Evolutionary conservation across 1,140 invertebrate genomes (phyloP), one percentile per base, ranked within the genome.

Genomic region (Diabrotica undecimpunctata): DNA sequence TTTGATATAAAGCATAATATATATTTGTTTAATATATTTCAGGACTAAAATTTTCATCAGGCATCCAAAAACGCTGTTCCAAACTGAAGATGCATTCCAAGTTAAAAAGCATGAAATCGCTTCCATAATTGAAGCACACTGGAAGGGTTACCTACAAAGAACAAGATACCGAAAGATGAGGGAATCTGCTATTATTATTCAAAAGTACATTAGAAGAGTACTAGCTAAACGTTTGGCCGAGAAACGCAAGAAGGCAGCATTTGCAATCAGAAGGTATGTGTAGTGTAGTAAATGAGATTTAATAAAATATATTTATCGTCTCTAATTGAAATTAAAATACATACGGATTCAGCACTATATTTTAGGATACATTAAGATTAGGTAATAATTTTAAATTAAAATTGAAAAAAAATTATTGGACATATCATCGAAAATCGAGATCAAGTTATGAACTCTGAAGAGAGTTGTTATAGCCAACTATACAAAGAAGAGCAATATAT

Each of bases 21-120:
- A 25, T 25, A 4, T 25, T 25, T 25, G 25, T 25, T 25, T 25
- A 25, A 25, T 35, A 2, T 25, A 62, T 67, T 71, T 66, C 36
- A 93, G 90, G 75, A 94, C 94, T 4, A 97, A 97, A 77, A 86
- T 97, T 65, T 97, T 97, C 79, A 95, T 97, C 70, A 86, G 94
- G 59, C 90, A 91, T 77, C 93, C 94, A 9, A 88, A 91, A 75
- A 95, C 93, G 0, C 80, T 97, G 0, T 96, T 96, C 82, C 84
- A 88, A 8, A 95, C 91, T 9, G 94, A 97, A 82, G 94, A 97
- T 79, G 88, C 89, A 0, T 94, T 91, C 80, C 93, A 96, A 81
- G 74, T 81, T 1, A 88, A 91, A 74, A 96, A 96, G 81, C 87
- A 94, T 72, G 86, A 92, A 62, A 83, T 96, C 68, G 93, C 91